Conservation (phyloP, 2,888 invertebrate species). For the Cinara cedri region DNA sequence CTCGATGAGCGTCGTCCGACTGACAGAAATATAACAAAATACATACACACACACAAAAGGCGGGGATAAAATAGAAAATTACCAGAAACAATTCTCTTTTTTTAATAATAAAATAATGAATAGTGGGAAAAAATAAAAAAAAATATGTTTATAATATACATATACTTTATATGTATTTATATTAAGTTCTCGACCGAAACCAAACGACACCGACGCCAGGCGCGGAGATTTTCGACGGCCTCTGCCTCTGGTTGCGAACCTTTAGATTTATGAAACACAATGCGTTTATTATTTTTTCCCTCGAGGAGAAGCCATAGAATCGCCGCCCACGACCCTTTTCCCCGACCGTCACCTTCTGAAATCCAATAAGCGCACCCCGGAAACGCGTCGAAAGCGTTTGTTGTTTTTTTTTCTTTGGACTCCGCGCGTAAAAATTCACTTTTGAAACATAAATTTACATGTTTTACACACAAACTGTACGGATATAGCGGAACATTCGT, state of each 20-base stretch:
- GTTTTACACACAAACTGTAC: conserved; percentile 18
- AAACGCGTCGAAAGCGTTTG: conserved; percentile 1
- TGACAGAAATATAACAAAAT: no score
- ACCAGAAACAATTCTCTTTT: conserved; percentile 8
- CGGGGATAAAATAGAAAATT: not conserved
- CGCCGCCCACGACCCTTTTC: not conserved
- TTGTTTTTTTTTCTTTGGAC: conserved; percentile 12
- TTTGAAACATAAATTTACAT: conserved; percentile 41
- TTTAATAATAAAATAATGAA: conserved; percentile 1
- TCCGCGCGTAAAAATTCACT: conserved; percentile 20
- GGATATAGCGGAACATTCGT: not conserved
- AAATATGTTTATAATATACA: no score
- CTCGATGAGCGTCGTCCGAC: no score
- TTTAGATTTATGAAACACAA: conserved; percentile 47
- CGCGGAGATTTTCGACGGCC: conserved; percentile 39
- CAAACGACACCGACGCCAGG: not conserved
- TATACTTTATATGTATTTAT: not conserved
- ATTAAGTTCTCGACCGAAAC: conserved; percentile 16
- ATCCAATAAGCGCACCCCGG: conserved; percentile 33
- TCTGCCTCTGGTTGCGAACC: conserved; percentile 25
- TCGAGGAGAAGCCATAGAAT: conserved; percentile 33
- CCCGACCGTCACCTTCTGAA: not conserved
- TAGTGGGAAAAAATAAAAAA: no score
- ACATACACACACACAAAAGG: not conserved
- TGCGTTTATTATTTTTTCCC: conserved; percentile 39